Base-by-base conservation (phyloP, 2,113 vertebrate genomes). In the Craseonycteris thonglongyai region DNA sequence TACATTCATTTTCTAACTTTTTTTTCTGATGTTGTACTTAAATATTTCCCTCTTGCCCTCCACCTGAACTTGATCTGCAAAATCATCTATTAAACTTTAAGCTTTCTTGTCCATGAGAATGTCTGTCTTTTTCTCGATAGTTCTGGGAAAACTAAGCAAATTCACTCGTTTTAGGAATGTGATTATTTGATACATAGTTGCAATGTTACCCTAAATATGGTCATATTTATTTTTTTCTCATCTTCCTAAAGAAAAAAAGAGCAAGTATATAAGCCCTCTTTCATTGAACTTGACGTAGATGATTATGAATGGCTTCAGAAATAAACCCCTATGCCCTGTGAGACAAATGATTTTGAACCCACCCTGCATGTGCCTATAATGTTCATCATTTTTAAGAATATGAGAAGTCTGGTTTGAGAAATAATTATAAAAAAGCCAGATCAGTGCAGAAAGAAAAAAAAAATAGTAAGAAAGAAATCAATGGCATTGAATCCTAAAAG, bases 381-480 rank as follows among this genome's bases (percentile, higher is more conserved):
- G 18, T 85, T 87, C 33, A 90, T 47, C 65, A 66, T 84, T 96
- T 88, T 89, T 74, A 47, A 88, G 85, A 84, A 33, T 35, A 61
- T 76, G 76, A 93, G 38, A 33, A 69, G 90, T 89, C 69, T 78
- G 13, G 15, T 54, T 75, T 54, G 28, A 78, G 35, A 87, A 79
- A 16, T 78, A 40, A 63, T 87, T 56, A 47, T 40, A 89, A 93
- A 45, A 93, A 94, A 89, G 89, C 14, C 63, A 96, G 72, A 79
- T 84, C 61, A 76, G 63, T 90, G 16, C 22, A 49, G 19, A 9
- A 8, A 71, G 87, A 92, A 78, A 92, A 83, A 84, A 71, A 90
- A 92, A 78, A 92, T 79, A 84, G 28, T 61, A 49, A 96, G 72
- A 95, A 92, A 91, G 74, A 74, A 49, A 15, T 61, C 26, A 61